phyloP scores from a whole-genome alignment of 2,113 vertebrate species.

The Fukomys damarensis region DNA sequence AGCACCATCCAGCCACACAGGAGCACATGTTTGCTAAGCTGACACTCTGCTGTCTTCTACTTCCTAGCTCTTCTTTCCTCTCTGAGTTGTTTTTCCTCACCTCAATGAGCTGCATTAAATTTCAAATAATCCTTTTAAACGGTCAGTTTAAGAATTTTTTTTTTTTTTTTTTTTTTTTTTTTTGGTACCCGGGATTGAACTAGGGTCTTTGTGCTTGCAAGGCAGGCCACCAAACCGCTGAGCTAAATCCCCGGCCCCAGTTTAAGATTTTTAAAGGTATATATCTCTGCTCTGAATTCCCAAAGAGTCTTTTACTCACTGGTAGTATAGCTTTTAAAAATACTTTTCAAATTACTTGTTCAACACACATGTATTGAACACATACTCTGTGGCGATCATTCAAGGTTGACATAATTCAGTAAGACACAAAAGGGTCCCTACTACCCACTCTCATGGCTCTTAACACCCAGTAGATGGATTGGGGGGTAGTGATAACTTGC shows the following conservation, averaged over 20 bases:
- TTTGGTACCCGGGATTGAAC: too few relatives aligned
- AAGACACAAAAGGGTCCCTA: neutral
- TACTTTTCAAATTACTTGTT: neutral
- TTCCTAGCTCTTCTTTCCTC: neutral
- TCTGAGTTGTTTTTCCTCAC: neutral
- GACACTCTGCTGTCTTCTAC: rapidly evolving
- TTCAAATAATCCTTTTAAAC: neutral
- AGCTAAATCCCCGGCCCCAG: too few relatives aligned
- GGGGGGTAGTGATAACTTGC: neutral
- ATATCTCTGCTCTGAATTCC: neutral
- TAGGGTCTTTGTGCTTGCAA: too few relatives aligned
- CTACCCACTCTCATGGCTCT: neutral
- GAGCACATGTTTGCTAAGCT: neutral
- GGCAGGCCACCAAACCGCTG: too few relatives aligned
- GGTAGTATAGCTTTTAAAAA: neutral
- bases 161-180: too few relatives aligned
- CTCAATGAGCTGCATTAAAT: neutral
- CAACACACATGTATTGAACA: neutral
- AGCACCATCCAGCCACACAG: neutral
- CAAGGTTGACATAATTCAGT: neutral
- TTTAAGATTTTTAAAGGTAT: neutral
- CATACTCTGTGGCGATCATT: neutral
- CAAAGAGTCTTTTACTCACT: neutral
- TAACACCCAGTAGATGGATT: neutral
- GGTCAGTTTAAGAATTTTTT: neutral